Evolutionary conservation across 2,797 vertebrate genomes (phyloP).

Genomic region (Peromyscus attwateri): DNA sequence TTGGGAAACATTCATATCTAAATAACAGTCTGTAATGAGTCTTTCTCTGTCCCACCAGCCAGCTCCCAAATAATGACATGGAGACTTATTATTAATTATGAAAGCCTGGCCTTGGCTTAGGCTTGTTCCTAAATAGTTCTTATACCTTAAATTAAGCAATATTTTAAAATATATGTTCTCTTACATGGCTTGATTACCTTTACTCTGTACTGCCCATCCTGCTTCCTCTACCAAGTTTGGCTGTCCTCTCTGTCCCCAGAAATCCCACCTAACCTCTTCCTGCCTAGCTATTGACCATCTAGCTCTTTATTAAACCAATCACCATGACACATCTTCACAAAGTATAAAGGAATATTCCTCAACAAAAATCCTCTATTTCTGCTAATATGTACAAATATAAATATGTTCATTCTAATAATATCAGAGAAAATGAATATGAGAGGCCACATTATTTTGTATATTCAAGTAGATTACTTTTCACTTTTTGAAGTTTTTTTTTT

Average conservation of each 20-base stretch:
- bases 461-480: constrained; percentile 42
- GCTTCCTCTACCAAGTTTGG: background rate
- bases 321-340: background rate
- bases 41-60: background rate
- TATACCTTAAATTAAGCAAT: too few relatives aligned
- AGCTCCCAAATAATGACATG: background rate
- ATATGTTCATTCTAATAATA: constrained; percentile 27
- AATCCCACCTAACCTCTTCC: background rate
- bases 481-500: constrained; percentile 33
- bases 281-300: background rate
- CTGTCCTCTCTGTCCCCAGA: background rate
- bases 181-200: background rate
- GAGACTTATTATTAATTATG: background rate
- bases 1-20: background rate
- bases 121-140: background rate
- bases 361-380: background rate
- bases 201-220: background rate
- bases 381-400: constrained; percentile 37
- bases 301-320: background rate
- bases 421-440: background rate
- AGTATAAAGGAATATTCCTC: background rate
- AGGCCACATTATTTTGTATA: constrained; percentile 46
- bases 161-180: too few relatives aligned
- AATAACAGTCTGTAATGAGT: background rate
- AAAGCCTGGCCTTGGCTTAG: background rate